Conservation (phyloP, 37 sponge, comb jelly and placozoan species). For the Aplysina aerophoba region DNA sequence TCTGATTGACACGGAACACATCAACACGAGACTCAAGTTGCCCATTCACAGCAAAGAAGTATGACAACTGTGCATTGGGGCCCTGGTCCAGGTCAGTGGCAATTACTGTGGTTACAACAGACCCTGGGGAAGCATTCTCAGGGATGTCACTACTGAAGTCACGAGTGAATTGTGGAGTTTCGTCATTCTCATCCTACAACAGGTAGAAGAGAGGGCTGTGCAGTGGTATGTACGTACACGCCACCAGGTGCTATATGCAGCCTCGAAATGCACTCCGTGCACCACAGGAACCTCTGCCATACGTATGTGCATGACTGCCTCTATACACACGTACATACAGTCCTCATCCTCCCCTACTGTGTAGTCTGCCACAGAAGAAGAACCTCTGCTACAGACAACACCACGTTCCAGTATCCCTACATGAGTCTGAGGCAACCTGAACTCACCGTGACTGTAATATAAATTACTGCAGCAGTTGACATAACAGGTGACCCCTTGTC, state of each 20-base stretch:
- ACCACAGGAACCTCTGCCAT: background rate
- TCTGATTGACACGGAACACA: slow-evolving; percentile 39
- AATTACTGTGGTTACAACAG: background rate
- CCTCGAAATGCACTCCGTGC: background rate
- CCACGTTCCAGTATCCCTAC: background rate
- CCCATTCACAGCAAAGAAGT: slow-evolving; percentile 15
- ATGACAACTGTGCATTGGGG: slow-evolving; percentile 45
- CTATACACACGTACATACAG: background rate
- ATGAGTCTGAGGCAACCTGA: no score
- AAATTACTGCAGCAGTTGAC: slow-evolving; percentile 28
- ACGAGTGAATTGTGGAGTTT: slow-evolving; percentile 17
- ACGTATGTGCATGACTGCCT: background rate
- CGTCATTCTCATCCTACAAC: slow-evolving; percentile 55
- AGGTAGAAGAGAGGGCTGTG: background rate
- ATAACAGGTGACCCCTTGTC: slow-evolving; percentile 41
- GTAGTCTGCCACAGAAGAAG: no score
- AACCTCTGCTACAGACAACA: background rate
- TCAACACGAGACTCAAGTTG: slow-evolving; percentile 41
- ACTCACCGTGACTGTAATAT: slow-evolving; percentile 45
- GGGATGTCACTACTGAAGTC: background rate
- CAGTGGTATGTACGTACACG: background rate
- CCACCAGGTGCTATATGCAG: background rate
- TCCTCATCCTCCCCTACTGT: background rate
- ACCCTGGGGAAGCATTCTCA: slow-evolving; percentile 2
- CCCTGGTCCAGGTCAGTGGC: slow-evolving; percentile 67